Percentiles rank a stretch among this genome's conserved stretches.
Evolutionary conservation across 2,888 invertebrate species (phyloP).

Genomic region (Cyclophora punctaria): DNA sequence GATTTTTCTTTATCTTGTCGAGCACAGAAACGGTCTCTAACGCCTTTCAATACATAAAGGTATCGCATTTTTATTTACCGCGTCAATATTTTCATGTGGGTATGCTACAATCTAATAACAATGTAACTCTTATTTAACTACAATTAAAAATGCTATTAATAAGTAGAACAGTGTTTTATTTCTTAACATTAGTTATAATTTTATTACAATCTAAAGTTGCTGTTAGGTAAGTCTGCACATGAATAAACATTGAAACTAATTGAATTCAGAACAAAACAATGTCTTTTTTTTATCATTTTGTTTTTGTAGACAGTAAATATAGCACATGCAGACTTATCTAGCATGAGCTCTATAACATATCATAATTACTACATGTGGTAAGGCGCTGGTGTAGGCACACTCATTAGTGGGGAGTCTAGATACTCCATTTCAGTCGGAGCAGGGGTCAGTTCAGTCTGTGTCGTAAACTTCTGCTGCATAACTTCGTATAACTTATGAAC

Average conservation of each 20-base stretch:
- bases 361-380: conserved; percentile 61
- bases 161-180: conserved; percentile 23
- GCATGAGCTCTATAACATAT: background rate
- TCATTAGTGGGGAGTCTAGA: conserved; percentile 88
- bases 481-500: conserved; percentile 86
- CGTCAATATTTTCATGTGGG: too few species aligned
- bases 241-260: too few species aligned
- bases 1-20: too few species aligned
- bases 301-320: background rate
- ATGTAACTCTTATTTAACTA: conserved; percentile 4
- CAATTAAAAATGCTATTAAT: conserved; percentile 20
- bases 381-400: conserved; percentile 87
- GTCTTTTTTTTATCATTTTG: too few species aligned
- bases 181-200: conserved; percentile 5
- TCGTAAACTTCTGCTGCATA: conserved; percentile 85
- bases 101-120: too few species aligned
- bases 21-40: too few species aligned
- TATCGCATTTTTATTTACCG: too few species aligned
- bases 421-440: conserved; percentile 81
- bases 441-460: conserved; percentile 79
- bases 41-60: too few species aligned
- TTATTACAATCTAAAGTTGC: background rate
- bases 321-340: background rate
- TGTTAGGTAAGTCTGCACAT: too few species aligned
- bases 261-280: too few species aligned